phyloP scores from a whole-genome alignment of 2,888 invertebrate species.

The Micoletzkya japonica region DNA sequence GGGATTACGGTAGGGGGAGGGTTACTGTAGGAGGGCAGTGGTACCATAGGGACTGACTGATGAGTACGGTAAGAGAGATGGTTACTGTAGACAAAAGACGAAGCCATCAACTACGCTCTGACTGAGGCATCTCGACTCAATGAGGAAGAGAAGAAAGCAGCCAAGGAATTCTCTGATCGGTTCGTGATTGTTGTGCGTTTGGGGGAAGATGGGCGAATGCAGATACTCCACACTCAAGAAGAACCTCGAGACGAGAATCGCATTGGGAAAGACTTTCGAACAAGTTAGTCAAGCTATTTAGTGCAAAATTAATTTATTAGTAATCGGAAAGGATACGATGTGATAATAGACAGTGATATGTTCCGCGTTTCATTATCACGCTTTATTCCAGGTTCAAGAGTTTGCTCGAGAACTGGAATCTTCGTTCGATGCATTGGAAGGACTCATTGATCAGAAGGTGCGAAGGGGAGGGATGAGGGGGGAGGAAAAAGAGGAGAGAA shows the following conservation, averaged over 20 bases:
- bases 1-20: background rate
- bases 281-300: conserved; percentile 37
- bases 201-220: conserved; percentile 25
- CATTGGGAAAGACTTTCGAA: conserved; percentile 55
- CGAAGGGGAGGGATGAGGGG: background rate
- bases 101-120: conserved; percentile 16
- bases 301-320: background rate
- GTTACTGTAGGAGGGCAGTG: no score
- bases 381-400: conserved; percentile 51
- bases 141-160: conserved; percentile 15
- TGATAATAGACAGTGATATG: no score
- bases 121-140: conserved; percentile 16
- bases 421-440: conserved; percentile 51
- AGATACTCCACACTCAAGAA: conserved; percentile 51
- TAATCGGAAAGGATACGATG: no score
- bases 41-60: no score
- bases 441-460: conserved; percentile 50
- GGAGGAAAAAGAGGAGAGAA: background rate
- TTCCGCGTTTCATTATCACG: no score
- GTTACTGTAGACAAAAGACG: conserved; percentile 1
- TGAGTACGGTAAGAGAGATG: background rate
- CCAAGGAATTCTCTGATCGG: conserved; percentile 18
- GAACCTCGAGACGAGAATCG: conserved; percentile 49
- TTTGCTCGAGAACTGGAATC: conserved; percentile 55
- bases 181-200: background rate